Base-by-base conservation (phyloP, 2,113 vertebrate species). In the Prietella phreatophila region DNA sequence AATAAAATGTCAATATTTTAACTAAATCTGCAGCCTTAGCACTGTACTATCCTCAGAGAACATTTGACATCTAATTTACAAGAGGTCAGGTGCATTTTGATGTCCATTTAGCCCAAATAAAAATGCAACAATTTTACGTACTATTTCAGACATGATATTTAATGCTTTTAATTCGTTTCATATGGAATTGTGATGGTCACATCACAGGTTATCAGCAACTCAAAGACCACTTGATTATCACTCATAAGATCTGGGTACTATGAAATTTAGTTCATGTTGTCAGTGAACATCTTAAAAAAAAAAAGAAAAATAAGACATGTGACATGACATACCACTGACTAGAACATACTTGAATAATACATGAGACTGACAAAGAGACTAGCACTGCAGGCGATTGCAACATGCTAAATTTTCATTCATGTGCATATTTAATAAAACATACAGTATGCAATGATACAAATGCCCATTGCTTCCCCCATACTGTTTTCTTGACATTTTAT, bases 391-490 rank as follows among this genome's bases (percentile, higher is more conserved):
- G 75, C 39, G 5, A 30, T 76, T 60, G 17, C 75, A 83, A 87
- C 83, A 88, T 88, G 86, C 60, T 4, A 63, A 22, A 79, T 86
- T 63, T 87, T 73, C 30, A 65, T 78, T 25, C 47, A 76, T 78
- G 25, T 87, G 83, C 75, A 90, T 89, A 86, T 87, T 89, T 85
- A 60, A 88, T 87, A 47, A 67, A 82, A 60, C 82, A 76, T 83
- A 79, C 27, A 30, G 42, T 53, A 83, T 90, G 76, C 36, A 58
- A 53, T 33, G 30, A 39, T 83, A 39, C 69, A 88, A 84, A n/a
- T 76, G 50, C 39, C 50, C 58, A 20, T 58, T 86, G 47, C 53
- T 67, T 83, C 30, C 58, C 14, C 2, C 76, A 8, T 60, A 61
- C 19, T 60, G 13, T 22, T 82, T 14, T 85, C 15, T 83, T 42